Conservation (phyloP, 1,140 invertebrate genomes). For the Scaptomyza hsui region DNA sequence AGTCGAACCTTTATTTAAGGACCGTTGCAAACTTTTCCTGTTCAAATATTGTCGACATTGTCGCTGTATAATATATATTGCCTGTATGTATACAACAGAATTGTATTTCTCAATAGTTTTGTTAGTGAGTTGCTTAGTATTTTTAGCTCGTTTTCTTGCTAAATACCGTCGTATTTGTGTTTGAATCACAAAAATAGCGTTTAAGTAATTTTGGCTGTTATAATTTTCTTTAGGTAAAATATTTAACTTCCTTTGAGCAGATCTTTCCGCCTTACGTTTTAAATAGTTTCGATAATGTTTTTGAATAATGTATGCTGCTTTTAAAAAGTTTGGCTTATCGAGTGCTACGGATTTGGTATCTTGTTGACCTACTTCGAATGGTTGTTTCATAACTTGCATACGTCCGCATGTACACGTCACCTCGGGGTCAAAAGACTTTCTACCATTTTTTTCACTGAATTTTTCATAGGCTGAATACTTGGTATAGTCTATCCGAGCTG, state of each 20-base stretch:
- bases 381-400: neutral
- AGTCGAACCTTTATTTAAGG: slow-evolving; percentile 1
- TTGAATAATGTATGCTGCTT: slow-evolving; percentile 59
- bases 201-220: slow-evolving; percentile 47
- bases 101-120: slow-evolving; percentile 10
- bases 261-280: slow-evolving; percentile 30
- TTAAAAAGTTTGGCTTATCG: slow-evolving; percentile 26
- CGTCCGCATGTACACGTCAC: slow-evolving; percentile 60
- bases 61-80: slow-evolving; percentile 56
- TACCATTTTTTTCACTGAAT: slow-evolving; percentile 43
- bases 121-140: slow-evolving; percentile 4
- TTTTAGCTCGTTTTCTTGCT: slow-evolving; percentile 30
- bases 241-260: neutral
- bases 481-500: slow-evolving; percentile 45
- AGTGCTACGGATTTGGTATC: neutral
- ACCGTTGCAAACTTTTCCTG: slow-evolving; percentile 18
- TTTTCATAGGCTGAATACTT: slow-evolving; percentile 66
- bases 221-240: neutral
- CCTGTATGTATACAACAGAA: slow-evolving; percentile 46
- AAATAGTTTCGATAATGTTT: slow-evolving; percentile 56
- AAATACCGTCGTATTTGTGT: slow-evolving; percentile 51
- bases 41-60: slow-evolving; percentile 53
- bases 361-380: neutral
- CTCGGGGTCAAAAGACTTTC: slow-evolving; percentile 16
- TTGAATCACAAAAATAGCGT: slow-evolving; percentile 62